These are phyloP conservation scores for Danio aesculapii DNA, from an alignment of 2,797 vertebrate species.

Conservation along the genomic window DNA sequence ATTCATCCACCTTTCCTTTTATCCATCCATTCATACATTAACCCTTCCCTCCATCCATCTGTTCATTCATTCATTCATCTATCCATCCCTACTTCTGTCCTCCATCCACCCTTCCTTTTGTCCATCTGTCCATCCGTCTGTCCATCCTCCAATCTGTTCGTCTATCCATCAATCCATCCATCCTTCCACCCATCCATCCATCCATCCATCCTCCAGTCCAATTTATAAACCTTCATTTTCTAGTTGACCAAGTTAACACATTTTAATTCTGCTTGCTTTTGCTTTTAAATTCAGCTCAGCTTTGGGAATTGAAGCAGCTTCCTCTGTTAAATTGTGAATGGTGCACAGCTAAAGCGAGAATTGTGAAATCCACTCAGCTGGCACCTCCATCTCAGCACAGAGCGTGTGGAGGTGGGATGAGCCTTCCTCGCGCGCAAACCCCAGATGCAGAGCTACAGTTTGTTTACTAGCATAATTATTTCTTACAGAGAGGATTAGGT, in stretches of 20 bases:
- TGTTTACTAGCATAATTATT: constrained; percentile 50
- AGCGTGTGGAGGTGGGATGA: background rate
- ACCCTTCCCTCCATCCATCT: background rate
- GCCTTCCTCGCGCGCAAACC: constrained; percentile 1
- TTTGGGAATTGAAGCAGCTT: background rate
- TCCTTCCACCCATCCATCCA: no score
- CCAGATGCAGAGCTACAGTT: constrained; percentile 20
- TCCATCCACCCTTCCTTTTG: background rate
- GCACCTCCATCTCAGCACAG: background rate
- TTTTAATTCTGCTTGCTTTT: background rate
- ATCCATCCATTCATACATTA: background rate
- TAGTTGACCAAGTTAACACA: no score
- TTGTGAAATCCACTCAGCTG: background rate
- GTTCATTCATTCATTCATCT: background rate
- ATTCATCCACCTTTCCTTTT: background rate
- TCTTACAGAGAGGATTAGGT: constrained; percentile 41
- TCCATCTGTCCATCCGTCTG: no score
- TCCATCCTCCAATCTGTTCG: no score
- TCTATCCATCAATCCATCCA: no score
- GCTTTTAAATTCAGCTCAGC: background rate
- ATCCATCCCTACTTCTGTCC: no score
- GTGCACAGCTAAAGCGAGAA: background rate
- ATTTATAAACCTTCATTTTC: background rate
- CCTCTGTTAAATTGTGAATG: background rate
- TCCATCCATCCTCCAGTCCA: background rate